Percentiles rank a stretch among this genome's conserved stretches.
Evolutionary conservation across 2,888 invertebrate species (phyloP).

Genomic region (Amphiduros pacificus): DNA sequence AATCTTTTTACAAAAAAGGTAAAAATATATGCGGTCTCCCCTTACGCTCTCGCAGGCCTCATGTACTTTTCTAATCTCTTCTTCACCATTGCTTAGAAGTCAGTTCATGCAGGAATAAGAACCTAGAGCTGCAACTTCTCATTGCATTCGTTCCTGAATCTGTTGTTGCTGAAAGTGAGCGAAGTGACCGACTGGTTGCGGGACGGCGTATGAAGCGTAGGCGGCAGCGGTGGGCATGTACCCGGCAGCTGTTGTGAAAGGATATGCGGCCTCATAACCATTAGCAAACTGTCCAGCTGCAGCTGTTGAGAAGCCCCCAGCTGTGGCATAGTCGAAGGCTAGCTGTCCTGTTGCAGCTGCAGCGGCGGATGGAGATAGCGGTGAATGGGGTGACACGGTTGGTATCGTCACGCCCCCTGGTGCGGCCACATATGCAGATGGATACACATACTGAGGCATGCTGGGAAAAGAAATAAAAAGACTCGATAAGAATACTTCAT

Average conservation of each 20-base stretch:
- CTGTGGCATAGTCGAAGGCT: conserved; percentile 11
- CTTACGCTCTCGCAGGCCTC: no score
- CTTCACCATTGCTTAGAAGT: no score
- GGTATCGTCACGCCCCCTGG: conserved; percentile 10
- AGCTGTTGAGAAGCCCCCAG: background rate
- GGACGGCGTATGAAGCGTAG: conserved; percentile 11
- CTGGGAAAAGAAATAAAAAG: conserved; percentile 3
- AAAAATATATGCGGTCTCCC: no score
- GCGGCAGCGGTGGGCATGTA: conserved; percentile 9
- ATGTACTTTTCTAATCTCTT: no score
- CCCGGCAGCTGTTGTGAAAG: conserved; percentile 8
- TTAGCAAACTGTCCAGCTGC: conserved; percentile 12
- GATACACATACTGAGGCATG: conserved; percentile 17
- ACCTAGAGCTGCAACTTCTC: no score
- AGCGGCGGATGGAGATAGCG: conserved; percentile 12
- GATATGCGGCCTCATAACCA: conserved; percentile 15
- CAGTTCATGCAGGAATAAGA: no score
- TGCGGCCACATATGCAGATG: conserved; percentile 6
- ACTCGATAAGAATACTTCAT: background rate
- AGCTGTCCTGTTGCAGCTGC: no score
- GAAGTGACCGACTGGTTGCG: conserved; percentile 13
- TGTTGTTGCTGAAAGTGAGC: conserved; percentile 15
- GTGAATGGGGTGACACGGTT: conserved; percentile 10
- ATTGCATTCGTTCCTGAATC: conserved; percentile 18
- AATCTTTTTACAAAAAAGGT: no score